Base-by-base conservation (phyloP, 1,140 invertebrate genomes). In the Drosophila ironensis region DNA sequence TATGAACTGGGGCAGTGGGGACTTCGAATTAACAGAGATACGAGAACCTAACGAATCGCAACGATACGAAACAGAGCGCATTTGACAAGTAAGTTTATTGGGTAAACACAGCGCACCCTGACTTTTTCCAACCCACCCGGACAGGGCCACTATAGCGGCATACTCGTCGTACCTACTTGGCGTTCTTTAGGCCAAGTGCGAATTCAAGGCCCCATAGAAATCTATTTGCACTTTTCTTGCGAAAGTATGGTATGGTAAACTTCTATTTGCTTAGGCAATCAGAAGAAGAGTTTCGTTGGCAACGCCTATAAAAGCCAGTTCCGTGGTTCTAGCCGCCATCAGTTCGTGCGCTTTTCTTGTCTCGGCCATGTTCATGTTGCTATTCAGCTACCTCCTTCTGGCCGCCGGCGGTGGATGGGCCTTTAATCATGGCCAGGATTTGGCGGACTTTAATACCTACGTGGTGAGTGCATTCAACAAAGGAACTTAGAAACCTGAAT, bases 151-250 rank as follows among this genome's bases (percentile, higher is more conserved):
- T 16, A 40, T 6, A 22, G 7, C 24, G 12, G 17, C 24, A n/a
- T n/a, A n/a, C n/a, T n/a, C n/a, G n/a, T n/a, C n/a, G n/a, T n/a
- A n/a, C n/a, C n/a, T n/a, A n/a, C n/a, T n/a, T n/a, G n/a, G n/a
- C n/a, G n/a, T n/a, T n/a, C 25, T 60, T 16, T 48, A n/a, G 53
- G 67, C 30, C 54, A 61, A 72, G 72, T 68, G 59, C 54, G 67
- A 82, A 77, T 72, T 54, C 46, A 57, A 37, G 45, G 40, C 69
- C 19, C 37, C 37, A 35, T 68, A 81, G 67, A 81, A 81, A 81
- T 84, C 70, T 84, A 70, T 84, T 84, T 84, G 73, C 78, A 84
- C 78, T 77, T 69, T 81, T 81, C 53, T 76, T 76, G 72, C 56
- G 72, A 70, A 76, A 75, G 70, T 11, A 52, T 35, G 37, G 51